These are phyloP conservation scores for Palloptera scutellata DNA, from an alignment of 2,888 invertebrate species.

Conservation along the genomic window DNA sequence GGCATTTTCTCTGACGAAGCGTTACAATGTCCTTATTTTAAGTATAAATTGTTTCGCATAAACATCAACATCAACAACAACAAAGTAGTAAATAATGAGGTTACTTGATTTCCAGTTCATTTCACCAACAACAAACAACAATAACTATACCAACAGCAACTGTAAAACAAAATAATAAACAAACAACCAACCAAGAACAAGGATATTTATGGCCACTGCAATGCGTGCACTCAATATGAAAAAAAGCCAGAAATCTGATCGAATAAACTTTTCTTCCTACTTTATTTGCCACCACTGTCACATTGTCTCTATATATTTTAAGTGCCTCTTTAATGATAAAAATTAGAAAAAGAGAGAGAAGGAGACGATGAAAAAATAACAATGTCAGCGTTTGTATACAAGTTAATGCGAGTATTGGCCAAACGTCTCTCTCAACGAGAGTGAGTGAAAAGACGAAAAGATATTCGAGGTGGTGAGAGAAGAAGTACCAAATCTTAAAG, in stretches of 20 bases:
- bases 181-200: not conserved
- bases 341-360: not conserved
- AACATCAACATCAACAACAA: no score
- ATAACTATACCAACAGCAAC: not conserved
- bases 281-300: not conserved
- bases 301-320: not conserved
- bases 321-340: not conserved
- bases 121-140: constrained; percentile 1
- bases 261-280: not conserved
- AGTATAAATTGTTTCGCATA: constrained; percentile 22
- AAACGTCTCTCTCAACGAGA: no score
- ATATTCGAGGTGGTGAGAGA: no score
- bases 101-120: constrained; percentile 18
- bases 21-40: constrained; percentile 16
- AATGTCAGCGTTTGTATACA: no score
- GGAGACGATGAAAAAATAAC: no score
- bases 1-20: no score
- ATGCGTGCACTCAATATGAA: constrained; percentile 18
- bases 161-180: not conserved
- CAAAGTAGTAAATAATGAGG: not conserved
- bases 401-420: no score
- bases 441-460: no score
- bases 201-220: constrained; percentile 32
- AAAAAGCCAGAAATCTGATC: constrained; percentile 26
- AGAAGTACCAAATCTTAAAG: no score